Evolutionary conservation across 2,797 vertebrate genomes (phyloP).

Genomic region (Phylloscopus collybita): DNA sequence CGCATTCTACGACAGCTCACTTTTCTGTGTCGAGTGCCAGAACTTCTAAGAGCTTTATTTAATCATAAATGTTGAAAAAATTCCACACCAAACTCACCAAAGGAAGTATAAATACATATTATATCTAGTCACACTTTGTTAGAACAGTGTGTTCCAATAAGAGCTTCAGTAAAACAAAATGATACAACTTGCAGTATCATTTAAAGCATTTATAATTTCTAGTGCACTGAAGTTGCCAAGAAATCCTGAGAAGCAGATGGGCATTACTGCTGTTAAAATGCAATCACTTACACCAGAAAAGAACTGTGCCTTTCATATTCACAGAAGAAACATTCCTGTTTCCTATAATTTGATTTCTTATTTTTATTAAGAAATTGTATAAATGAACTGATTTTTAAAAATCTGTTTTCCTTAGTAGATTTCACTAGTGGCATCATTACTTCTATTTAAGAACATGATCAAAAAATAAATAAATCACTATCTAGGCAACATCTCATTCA

Average conservation of each 20-base stretch:
- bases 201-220: constrained; percentile 37
- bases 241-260: constrained; percentile 56
- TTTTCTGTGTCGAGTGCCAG: background rate
- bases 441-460: background rate
- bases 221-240: constrained; percentile 47
- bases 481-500: background rate
- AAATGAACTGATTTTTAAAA: background rate
- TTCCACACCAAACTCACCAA: background rate
- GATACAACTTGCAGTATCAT: constrained; percentile 26
- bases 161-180: constrained; percentile 18
- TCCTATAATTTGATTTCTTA: background rate
- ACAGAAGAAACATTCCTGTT: background rate
- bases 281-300: background rate
- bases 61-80: constrained; percentile 45
- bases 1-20: background rate
- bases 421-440: background rate
- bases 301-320: background rate
- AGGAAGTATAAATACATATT: background rate
- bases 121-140: constrained; percentile 18
- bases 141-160: constrained; percentile 55
- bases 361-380: background rate
- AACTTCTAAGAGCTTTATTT: constrained; percentile 15
- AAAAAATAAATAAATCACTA: background rate
- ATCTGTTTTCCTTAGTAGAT: background rate
- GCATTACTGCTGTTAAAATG: constrained; percentile 48